These are phyloP conservation scores for Falco biarmicus DNA, from an alignment of 2,797 vertebrate genomes.

Conservation along the genomic window DNA sequence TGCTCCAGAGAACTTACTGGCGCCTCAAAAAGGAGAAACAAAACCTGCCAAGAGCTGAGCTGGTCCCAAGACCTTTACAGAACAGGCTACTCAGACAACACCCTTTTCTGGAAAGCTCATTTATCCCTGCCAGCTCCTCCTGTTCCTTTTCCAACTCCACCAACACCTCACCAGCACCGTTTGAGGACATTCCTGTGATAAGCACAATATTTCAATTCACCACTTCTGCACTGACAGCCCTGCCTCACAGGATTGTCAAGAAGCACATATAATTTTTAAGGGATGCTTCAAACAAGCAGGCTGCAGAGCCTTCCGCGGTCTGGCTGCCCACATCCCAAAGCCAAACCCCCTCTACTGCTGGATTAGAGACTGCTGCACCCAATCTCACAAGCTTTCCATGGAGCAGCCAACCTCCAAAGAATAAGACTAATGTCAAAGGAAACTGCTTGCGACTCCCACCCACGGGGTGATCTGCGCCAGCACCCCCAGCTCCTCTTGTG, in stretches of 20 bases:
- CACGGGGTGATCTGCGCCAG: accelerated
- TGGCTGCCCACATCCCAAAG: not conserved
- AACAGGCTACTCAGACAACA: not conserved
- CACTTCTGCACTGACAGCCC: accelerated
- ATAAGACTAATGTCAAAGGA: accelerated
- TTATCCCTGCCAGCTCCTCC: not conserved
- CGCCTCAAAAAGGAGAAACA: not conserved
- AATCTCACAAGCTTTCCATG: not conserved
- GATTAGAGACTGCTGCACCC: not conserved
- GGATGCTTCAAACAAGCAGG: not conserved
- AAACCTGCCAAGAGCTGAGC: not conserved
- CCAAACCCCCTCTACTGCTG: no score
- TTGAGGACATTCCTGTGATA: not conserved
- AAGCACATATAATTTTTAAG: accelerated
- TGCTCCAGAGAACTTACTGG: not conserved
- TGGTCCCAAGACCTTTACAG: accelerated
- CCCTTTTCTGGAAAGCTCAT: not conserved
- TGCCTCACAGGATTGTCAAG: not conserved
- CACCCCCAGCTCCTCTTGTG: not conserved
- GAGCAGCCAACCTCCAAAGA: accelerated
- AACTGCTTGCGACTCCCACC: not conserved
- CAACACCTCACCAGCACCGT: accelerated
- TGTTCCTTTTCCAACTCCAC: not conserved
- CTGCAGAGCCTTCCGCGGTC: accelerated
- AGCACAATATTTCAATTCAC: no score